These are phyloP conservation scores for Sardina pilchardus DNA, from an alignment of 2,113 vertebrate genomes.

Conservation along the genomic window DNA sequence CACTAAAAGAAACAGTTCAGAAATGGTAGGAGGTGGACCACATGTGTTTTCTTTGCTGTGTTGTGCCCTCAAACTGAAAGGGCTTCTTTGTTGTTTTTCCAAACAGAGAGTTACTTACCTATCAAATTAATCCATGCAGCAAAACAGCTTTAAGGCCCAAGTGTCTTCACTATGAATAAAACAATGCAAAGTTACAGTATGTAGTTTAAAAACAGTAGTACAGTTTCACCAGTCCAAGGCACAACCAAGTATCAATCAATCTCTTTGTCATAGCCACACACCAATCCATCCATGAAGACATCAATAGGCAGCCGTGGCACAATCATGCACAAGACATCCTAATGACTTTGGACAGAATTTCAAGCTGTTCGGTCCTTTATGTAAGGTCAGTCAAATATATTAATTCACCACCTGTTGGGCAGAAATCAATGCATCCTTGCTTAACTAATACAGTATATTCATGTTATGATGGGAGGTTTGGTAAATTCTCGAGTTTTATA, in stretches of 20 bases:
- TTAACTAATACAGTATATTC: slow-evolving; percentile 9
- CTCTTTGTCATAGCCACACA: slow-evolving; percentile 15
- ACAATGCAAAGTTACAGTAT: neutral
- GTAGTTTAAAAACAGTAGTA: neutral
- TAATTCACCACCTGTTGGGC: slow-evolving; percentile 58
- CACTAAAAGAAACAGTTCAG: slow-evolving; percentile 58
- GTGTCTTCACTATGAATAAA: neutral
- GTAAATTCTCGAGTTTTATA: neutral
- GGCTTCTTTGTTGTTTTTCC: slow-evolving; percentile 38
- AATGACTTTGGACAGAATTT: slow-evolving; percentile 63
- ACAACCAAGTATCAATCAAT: slow-evolving; percentile 3
- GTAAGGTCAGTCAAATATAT: slow-evolving; percentile 62
- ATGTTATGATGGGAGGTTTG: neutral
- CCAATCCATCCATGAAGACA: neutral
- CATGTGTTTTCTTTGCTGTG: slow-evolving; percentile 52
- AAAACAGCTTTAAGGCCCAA: neutral
- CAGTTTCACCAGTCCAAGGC: neutral
- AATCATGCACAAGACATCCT: slow-evolving; percentile 55
- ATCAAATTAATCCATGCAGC: neutral
- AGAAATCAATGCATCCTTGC: slow-evolving; percentile 45
- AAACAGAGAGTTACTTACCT: slow-evolving; percentile 1
- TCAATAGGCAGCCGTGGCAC: slow-evolving; percentile 30
- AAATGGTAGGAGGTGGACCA: slow-evolving; percentile 36
- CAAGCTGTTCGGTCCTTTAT: slow-evolving; percentile 46
- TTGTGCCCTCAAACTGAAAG: slow-evolving; percentile 46